phyloP scores from a whole-genome alignment of 1,140 invertebrate genomes.

The Metopolophium dirhodum region DNA sequence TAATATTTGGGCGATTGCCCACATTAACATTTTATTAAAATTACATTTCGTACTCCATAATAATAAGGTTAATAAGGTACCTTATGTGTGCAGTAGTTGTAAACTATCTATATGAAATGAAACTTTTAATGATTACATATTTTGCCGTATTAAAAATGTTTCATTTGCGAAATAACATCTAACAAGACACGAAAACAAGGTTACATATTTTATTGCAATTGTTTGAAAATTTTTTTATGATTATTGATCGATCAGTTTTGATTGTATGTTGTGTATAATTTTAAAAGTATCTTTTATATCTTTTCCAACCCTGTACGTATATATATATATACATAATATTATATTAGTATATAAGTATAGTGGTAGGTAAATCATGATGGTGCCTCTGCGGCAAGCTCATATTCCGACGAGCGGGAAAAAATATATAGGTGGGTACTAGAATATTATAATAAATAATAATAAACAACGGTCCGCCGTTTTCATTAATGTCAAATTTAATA shows the following conservation, averaged over 20 bases:
- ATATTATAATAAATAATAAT: background rate
- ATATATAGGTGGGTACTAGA: background rate
- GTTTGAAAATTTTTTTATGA: too few relatives aligned
- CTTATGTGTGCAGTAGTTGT: background rate
- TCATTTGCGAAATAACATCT: too few relatives aligned
- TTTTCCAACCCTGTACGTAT: too few relatives aligned
- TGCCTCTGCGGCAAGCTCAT: background rate
- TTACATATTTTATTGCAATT: too few relatives aligned
- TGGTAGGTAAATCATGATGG: background rate
- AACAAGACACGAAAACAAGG: too few relatives aligned
- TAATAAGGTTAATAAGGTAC: background rate
- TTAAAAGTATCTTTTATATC: too few relatives aligned
- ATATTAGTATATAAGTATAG: background rate
- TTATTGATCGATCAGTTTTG: too few relatives aligned
- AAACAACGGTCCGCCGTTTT: background rate
- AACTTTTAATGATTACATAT: background rate
- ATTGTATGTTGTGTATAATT: too few relatives aligned
- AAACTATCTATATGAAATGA: background rate
- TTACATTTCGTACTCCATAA: background rate
- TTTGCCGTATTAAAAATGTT: too few relatives aligned
- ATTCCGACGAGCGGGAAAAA: background rate
- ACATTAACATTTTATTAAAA: background rate
- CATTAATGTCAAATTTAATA: conserved; percentile 10
- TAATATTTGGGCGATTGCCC: background rate
- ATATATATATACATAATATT: too few relatives aligned